Evolutionary conservation across 2,888 invertebrate genomes (phyloP), one percentile per base, ranked within the genome.

Genomic region (Cinara cedri): DNA sequence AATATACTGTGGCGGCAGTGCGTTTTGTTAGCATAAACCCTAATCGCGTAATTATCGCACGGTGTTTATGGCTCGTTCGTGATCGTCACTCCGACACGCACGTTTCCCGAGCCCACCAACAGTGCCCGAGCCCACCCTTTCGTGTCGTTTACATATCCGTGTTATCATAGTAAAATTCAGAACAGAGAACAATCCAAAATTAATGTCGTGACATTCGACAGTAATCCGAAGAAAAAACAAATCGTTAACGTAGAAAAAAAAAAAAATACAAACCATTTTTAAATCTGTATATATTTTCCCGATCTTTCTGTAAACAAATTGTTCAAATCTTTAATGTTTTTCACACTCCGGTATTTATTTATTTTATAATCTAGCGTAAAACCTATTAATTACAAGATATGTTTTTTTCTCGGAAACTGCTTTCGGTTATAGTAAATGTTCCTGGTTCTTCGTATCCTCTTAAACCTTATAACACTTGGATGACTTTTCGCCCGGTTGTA

Each of bases 21-120:
- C 9, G 19, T 54, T 54, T 19, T 10, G 13, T 46, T 46, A 46
- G 54, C 19, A 19, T 54, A 19, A 54, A 54, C 54, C 54, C 54
- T 46, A 60, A 60, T 3, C 49, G 24, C 49, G 49, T 51, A 72
- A 46, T 24, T 2, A 51, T 34, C 70, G 19, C 6, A 19, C 26
- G 16, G 21, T 21, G 14, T 74, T 74, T 63, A 63, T 42, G 26
- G 14, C 8, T 42, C 4, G 60, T 60, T 51, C 74, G 74, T 74
- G 74, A 74, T 42, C 19, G 34, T 42, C 51, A 1, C 6, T 8
- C 42, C 49, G 74, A 54, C 74, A 51, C 74, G 63, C 74, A 42
- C 51, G 21, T 63, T 63, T 21, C 42, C 1, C 11, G 8, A 10
- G 44, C 16, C 65, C 65, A 46, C 44, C 65, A n/a, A 34, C 13